Evolutionary conservation across 2,113 vertebrate genomes (phyloP), one percentile per base, ranked within the genome.

Genomic region (Zapus hudsonius): DNA sequence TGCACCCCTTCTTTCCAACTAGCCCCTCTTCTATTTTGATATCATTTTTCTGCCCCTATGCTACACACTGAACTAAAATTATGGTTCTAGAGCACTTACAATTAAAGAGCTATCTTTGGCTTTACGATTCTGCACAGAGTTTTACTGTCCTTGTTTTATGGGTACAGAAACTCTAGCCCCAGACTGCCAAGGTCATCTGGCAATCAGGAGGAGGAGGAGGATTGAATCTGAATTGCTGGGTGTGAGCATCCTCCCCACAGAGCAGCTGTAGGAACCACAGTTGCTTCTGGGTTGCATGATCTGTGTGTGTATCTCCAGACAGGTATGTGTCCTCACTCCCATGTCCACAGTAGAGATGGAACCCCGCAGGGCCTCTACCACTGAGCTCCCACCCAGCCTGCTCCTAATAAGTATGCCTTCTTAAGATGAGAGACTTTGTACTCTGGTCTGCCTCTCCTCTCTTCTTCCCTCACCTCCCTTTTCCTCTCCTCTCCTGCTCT

Each of bases 81-180:
- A 90, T 79, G 66, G 1, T 61, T 33, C 67, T 47, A 38, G 42
- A 67, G 63, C 66, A 64, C 33, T 36, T 70, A 29, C 64, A 79
- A 11, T 57, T 52, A 29, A 84, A 72, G 0, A 0, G 61, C 13
- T 72, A 61, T 47, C 79, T 96, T 92, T 93, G 55, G 40, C 83
- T 80, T 96, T 79, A 66, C 19, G 81, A 40, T 69, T 27, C 31
- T 57, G 22, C 11, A 22, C 1, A 29, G 40, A 38, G 36, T 90
- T 92, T 96, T 86, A 96, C 59, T 87, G 67, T 42, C 78, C 44
- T 91, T 42, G 36, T 87, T 96, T 95, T 87, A 90, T 16, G 83
- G 64, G 84, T 79, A 73, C 36, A 17, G 64, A 81, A 69, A 89
- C 55, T 69, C 47, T 78, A 87, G 47, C 47, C 40, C 78, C 47